phyloP scores from a whole-genome alignment of 2,888 invertebrate genomes.

The Eretmocerus hayati region DNA sequence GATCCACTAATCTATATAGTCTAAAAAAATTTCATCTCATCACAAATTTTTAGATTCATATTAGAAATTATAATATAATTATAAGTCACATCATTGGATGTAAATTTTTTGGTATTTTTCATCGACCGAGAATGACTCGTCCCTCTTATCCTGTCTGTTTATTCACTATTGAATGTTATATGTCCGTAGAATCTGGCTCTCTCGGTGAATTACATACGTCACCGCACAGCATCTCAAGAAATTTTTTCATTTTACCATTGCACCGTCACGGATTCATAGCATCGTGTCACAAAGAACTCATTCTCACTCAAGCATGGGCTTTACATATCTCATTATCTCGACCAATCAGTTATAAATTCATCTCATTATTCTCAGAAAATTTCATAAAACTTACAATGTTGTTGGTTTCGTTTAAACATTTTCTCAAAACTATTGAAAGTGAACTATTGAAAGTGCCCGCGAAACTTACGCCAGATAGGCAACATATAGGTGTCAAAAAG shows the following conservation, averaged over 20 bases:
- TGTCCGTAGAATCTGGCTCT: slow-evolving; percentile 38
- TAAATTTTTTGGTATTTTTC: slow-evolving; percentile 18
- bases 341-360: no score
- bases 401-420: no score
- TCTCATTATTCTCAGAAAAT: no score
- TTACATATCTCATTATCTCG: no score
- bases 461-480: no score
- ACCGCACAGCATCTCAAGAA: slow-evolving; percentile 2
- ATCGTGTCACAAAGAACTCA: slow-evolving; percentile 8
- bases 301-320: no score
- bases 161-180: slow-evolving; percentile 30
- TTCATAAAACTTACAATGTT: no score
- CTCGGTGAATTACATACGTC: slow-evolving; percentile 15
- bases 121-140: slow-evolving; percentile 1
- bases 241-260: slow-evolving; percentile 12
- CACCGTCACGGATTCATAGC: slow-evolving; percentile 14
- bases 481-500: no score
- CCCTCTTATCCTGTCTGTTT: no score
- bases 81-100: slow-evolving; percentile 21
- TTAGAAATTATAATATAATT: slow-evolving; percentile 37
- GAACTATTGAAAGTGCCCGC: no score
- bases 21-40: slow-evolving; percentile 29
- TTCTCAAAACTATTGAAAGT: no score
- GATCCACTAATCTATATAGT: slow-evolving; percentile 44
- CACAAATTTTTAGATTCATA: slow-evolving; percentile 25